phyloP scores from a whole-genome alignment of 53 echinoderm and acorn worm species.

The Henricia sp. region DNA sequence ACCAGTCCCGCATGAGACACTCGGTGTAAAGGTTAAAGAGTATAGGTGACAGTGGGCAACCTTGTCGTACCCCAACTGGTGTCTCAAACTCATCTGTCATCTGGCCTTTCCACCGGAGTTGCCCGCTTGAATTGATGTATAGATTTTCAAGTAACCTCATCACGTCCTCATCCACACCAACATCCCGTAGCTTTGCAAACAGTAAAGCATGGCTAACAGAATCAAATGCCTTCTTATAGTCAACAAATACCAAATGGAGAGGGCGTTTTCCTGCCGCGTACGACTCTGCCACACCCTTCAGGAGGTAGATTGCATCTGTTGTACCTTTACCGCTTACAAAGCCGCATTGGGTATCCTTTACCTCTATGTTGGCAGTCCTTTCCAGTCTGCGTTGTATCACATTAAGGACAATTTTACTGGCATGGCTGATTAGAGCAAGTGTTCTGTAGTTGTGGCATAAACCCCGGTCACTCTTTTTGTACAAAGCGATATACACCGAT shows the following conservation, averaged over 20 bases:
- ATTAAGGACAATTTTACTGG: background rate
- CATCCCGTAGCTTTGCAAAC: background rate
- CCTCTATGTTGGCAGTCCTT: background rate
- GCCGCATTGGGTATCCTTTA: conserved; percentile 2
- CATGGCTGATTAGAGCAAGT: too few relatives aligned
- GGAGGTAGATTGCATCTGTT: conserved; percentile 19
- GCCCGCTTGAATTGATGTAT: background rate
- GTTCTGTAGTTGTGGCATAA: too few relatives aligned
- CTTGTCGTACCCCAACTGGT: conserved; percentile 8
- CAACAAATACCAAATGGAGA: conserved; percentile 7
- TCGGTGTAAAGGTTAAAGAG: conserved; percentile 41
- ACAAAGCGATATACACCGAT: too few relatives aligned
- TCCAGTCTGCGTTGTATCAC: conserved; percentile 22
- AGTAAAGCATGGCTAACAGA: background rate
- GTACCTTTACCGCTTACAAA: conserved; percentile 13
- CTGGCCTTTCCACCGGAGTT: conserved; percentile 3
- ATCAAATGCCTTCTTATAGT: conserved; percentile 26
- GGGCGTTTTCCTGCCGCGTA: conserved; percentile 14
- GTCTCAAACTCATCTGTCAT: background rate
- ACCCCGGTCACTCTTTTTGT: too few relatives aligned
- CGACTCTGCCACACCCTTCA: conserved; percentile 2
- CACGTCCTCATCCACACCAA: background rate
- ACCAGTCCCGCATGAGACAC: conserved; percentile 40
- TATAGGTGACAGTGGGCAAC: conserved; percentile 24
- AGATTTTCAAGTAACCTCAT: conserved; percentile 8